Percentiles rank a stretch among this genome's conserved stretches.
These are phyloP conservation scores for Melanostoma mellinum DNA, from an alignment of 2,888 invertebrate species.

Conservation along the genomic window DNA sequence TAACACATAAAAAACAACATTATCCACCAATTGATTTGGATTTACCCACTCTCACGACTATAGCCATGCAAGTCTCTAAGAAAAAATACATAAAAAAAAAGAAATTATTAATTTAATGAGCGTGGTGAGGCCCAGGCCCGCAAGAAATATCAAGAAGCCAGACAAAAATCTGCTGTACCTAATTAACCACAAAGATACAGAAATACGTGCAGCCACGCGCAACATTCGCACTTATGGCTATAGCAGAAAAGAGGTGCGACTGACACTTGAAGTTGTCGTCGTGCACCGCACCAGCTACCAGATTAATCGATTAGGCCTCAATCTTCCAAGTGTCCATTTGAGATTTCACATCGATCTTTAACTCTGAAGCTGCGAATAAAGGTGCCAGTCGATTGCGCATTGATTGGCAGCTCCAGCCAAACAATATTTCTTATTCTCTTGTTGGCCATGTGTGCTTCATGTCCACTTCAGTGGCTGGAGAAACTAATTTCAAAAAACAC, in stretches of 20 bases:
- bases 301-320: conserved; percentile 69
- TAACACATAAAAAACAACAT: conserved; percentile 6
- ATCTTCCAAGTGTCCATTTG: conserved; percentile 48
- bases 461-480: conserved; percentile 47
- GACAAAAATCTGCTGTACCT: conserved; percentile 43
- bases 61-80: conserved; percentile 5
- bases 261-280: conserved; percentile 39
- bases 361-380: conserved; percentile 1
- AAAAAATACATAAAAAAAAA: conserved; percentile 41
- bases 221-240: conserved; percentile 55
- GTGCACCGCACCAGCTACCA: conserved; percentile 42
- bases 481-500: conserved; percentile 59
- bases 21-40: conserved; percentile 41
- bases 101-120: conserved; percentile 65
- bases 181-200: conserved; percentile 57
- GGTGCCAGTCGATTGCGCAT: conserved; percentile 17
- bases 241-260: conserved; percentile 53
- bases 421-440: conserved; percentile 48
- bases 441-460: conserved; percentile 55
- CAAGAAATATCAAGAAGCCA: conserved; percentile 24
- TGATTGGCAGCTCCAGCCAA: conserved; percentile 61
- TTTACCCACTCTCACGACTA: not conserved
- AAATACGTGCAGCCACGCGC: conserved; percentile 68
- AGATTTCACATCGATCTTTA: conserved; percentile 35
- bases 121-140: conserved; percentile 40